Evolutionary conservation across 2,888 invertebrate species (phyloP), one percentile per base, ranked within the genome.

Genomic region (Sericinus montela): DNA sequence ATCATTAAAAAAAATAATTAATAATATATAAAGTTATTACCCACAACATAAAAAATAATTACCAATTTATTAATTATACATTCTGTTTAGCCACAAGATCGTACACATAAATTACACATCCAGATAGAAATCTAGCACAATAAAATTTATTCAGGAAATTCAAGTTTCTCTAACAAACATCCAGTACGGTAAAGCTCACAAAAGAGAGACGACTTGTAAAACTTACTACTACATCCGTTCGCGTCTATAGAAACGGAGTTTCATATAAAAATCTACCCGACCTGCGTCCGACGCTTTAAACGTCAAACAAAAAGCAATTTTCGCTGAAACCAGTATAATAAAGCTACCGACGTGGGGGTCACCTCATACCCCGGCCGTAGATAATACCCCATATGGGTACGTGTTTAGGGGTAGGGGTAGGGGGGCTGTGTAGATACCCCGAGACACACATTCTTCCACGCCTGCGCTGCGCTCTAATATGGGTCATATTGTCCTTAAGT

Each of bases 381-480:
- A 75, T 75, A 73, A 73, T 72, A 67, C 72, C 69, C 72, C 72
- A 58, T 67, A 53, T n/a, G n/a, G n/a, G n/a, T 45, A 47, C 50
- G 53, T 39, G 46, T 40, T 11, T 28, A 10, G 30, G 35, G 40
- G 44, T 39, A 13, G 57, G 59, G 60, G 59, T n/a, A n/a, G n/a
- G n/a, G n/a, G n/a, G n/a, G n/a, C n/a, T 56, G 59, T 59, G 70
- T 58, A 55, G 57, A 54, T 48, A 57, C 69, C 69, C 75, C 72
- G 72, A 76, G 74, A 75, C 78, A 77, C 63, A 80, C 70, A 80
- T 80, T 79, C 80, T 73, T 75, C 69, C 73, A 83, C 82, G 81
- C 83, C 71, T 80, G 82, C 82, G 80, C 82, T 63, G 48, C 60
- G 51, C 59, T 55, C 66, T 63, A 60, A 84, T 79, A 58, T 85